Evolutionary conservation across 2,888 invertebrate genomes (phyloP).

Genomic region (Drosophila aldrichi): DNA sequence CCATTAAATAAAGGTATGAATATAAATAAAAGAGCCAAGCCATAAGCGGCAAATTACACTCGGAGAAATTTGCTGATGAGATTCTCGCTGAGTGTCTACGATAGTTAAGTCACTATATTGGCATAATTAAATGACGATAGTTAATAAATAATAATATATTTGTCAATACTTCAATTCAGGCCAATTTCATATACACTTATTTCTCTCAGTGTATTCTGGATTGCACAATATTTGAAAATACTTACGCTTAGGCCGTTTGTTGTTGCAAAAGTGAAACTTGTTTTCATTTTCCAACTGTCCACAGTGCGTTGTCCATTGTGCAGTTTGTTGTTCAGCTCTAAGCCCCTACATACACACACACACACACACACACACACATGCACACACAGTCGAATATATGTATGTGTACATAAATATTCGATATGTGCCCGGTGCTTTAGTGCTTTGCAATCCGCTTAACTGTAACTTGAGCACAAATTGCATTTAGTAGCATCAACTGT

Average conservation of each 20-base stretch:
- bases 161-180: no score
- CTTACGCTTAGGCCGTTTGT: conserved; percentile 3
- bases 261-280: conserved; percentile 14
- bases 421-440: conserved; percentile 59
- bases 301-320: conserved; percentile 15
- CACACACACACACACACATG: neutral
- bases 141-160: no score
- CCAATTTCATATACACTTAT: no score
- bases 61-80: no score
- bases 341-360: conserved; percentile 14
- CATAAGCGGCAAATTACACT: conserved; percentile 7
- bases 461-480: conserved; percentile 72
- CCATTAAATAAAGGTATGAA: conserved; percentile 18
- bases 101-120: no score
- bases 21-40: conserved; percentile 26
- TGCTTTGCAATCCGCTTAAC: conserved; percentile 74
- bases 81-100: no score
- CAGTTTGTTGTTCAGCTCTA: conserved; percentile 14
- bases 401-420: conserved; percentile 56
- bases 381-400: no score
- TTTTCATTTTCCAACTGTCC: conserved; percentile 11
- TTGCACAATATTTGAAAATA: neutral
- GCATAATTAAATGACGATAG: no score
- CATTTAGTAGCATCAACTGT: conserved; percentile 57
- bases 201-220: neutral